Evolutionary conservation across 2,797 vertebrate species (phyloP).

Genomic region (Anguilla marmorata): DNA sequence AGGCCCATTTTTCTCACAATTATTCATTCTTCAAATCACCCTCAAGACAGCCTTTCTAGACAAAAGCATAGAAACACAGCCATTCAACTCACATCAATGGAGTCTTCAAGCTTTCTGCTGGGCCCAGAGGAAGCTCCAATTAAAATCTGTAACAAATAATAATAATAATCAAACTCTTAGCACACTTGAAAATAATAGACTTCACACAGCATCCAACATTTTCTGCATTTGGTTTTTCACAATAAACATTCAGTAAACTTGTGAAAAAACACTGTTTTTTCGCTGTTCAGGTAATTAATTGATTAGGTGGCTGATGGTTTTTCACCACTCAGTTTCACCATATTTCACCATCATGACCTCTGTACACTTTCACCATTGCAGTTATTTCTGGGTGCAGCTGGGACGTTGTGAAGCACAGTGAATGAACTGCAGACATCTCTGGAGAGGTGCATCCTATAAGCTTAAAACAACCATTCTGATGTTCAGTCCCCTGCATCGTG

Average conservation of each 20-base stretch:
- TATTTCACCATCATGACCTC: background rate
- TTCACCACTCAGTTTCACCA: background rate
- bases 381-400: slow-evolving; percentile 5
- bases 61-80: background rate
- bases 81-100: slow-evolving; percentile 27
- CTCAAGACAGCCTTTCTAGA: background rate
- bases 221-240: background rate
- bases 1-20: slow-evolving; percentile 22
- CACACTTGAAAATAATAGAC: background rate
- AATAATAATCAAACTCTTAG: background rate
- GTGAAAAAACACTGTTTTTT: background rate
- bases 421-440: background rate
- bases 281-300: background rate
- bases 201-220: background rate
- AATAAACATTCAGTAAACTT: background rate
- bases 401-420: slow-evolving; percentile 12
- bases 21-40: background rate
- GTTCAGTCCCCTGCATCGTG: background rate
- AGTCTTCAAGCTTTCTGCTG: slow-evolving; percentile 27
- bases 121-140: slow-evolving; percentile 24
- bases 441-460: background rate
- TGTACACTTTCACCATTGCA: background rate
- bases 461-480: background rate
- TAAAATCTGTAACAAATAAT: slow-evolving; percentile 27
- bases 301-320: background rate